Conservation (phyloP, 37 sponge, comb jelly and placozoan species). For the Halichondria panicea region DNA sequence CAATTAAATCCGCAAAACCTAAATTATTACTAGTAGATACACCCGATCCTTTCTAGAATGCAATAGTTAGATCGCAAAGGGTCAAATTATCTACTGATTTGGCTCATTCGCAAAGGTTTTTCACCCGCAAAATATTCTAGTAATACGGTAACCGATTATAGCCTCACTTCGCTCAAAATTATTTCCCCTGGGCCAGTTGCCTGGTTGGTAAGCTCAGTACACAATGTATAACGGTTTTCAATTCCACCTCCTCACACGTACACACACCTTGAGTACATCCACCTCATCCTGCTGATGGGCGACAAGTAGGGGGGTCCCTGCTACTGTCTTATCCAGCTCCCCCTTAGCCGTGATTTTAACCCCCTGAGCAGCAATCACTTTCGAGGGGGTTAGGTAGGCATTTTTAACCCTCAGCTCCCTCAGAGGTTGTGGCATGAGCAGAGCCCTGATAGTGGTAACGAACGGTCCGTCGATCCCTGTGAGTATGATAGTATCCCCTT, state of each 20-base stretch:
- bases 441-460: slow-evolving; percentile 77
- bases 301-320: slow-evolving; percentile 90
- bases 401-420: slow-evolving; percentile 95
- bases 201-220: too few species aligned
- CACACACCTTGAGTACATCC: slow-evolving; percentile 76
- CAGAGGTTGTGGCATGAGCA: slow-evolving; percentile 97
- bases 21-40: too few species aligned
- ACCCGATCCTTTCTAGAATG: too few species aligned
- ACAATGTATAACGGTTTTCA: too few species aligned
- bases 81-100: too few species aligned
- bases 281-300: slow-evolving; percentile 89
- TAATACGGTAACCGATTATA: too few species aligned
- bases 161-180: too few species aligned
- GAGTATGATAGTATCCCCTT: slow-evolving; percentile 94
- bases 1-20: too few species aligned
- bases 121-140: too few species aligned
- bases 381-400: slow-evolving; percentile 83
- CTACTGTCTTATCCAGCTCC: slow-evolving; percentile 90
- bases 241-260: not conserved
- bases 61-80: too few species aligned
- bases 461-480: slow-evolving; percentile 91
- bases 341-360: slow-evolving; percentile 80
- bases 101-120: too few species aligned
- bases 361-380: slow-evolving; percentile 80
- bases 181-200: too few species aligned